Base-by-base conservation (phyloP, 2,113 vertebrate genomes). In the Meles meles region DNA sequence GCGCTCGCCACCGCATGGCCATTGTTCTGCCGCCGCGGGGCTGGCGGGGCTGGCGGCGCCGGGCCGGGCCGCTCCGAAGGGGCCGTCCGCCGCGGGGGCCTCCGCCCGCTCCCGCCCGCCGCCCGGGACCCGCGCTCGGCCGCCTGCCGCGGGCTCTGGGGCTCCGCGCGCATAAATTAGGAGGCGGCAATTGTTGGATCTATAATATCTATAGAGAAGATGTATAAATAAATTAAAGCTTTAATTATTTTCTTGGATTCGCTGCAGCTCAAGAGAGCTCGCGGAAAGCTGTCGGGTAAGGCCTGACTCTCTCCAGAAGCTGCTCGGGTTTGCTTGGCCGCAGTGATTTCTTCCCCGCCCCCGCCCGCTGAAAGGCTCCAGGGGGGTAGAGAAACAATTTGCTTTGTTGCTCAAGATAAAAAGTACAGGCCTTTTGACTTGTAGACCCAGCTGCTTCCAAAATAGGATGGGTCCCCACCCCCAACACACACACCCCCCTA, bases 181-280 rank as follows among this genome's bases (percentile, higher is more conserved):
- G 81, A 94, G 67, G 74, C 15, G 69, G 83, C 23, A n/a, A 13
- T 5, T 57, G 69, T 71, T 23, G 61, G 76, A 83, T 95, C 87
- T 96, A 1, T 42, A 84, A 29, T 74, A 90, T 63, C 83, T 93
- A 21, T n/a, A 55, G 42, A 83, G 44, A 87, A 83, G 84, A 91
- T 49, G 34, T 59, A 90, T 52, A 80, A 96, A 96, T 94, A 98
- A 97, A 96, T 89, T n/a, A 57, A 81, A 79, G 59, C 88, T 98
- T 98, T 59, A 84, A 94, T 98, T 98, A 11, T 98, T 97, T 97
- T 96, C 80, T 97, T 94, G 57, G 44, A 61, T 92, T 97, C 5
- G 7, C 59, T 20, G 94, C 97, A 52, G 69, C 93, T 93, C 93
- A 13, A 52, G 94, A 97, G 91, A 94, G 88, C 85, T 44, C 9